Evolutionary conservation across 2,888 invertebrate genomes (phyloP), one percentile per base, ranked within the genome.

Genomic region (Euzetes globulus): DNA sequence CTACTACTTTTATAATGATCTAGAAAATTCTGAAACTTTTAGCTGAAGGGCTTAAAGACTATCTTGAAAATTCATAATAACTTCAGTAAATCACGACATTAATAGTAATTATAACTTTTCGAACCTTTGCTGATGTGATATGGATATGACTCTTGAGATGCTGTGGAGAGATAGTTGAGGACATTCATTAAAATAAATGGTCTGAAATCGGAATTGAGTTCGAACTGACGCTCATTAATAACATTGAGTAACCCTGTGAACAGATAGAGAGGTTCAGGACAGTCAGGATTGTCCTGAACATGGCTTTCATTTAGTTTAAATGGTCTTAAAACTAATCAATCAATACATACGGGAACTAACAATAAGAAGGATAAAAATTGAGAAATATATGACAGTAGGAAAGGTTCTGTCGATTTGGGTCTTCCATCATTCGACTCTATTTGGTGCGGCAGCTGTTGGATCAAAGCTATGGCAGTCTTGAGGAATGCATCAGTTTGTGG

Each of bases 401-500:
- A 80, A 15, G 82, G 84, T 80, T 93, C 91, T 0, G 90, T 88
- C 75, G 88, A 88, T 78, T 88, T 88, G 55, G 87, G 85, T 81
- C 91, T 90, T 1, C 89, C 90, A 77, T 92, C 92, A 25, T 27
- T 19, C 77, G 89, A 84, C 79, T 91, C 87, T 81, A 88, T 84
- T 81, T 88, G 83, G 77, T 91, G 90, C 77, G 91, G 91, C 80
- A 94, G 85, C 79, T 93, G 92, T 0, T 89, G 87, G 77, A 96
- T 87, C 71, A 92, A 84, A 76, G 87, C 88, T 22, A 97, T 86
- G 0, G 93, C 89, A 37, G 93, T 91, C 84, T 94, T 94, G 80
- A 96, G 91, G 82, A 94, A 94, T 1, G 94, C 92, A 85, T 97
- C 96, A 75, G 92, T 95, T 87, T 96, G 96, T 63, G 94, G 94